phyloP scores from a whole-genome alignment of 2,113 vertebrate species.

The Gavialis gangeticus region DNA sequence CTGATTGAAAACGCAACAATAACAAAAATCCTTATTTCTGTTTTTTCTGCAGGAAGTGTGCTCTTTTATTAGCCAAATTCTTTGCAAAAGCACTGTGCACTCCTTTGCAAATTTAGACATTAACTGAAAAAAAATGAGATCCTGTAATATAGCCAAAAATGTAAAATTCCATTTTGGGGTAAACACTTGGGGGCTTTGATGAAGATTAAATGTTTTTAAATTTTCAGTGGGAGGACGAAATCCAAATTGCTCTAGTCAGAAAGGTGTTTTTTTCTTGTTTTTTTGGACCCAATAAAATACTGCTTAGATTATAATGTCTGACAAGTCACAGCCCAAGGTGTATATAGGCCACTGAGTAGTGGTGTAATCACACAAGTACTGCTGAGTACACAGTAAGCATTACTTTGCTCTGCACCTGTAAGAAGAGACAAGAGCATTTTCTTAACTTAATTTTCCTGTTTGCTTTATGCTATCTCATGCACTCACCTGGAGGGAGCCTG shows the following conservation, averaged over 20 bases:
- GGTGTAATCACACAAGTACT: not conserved
- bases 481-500: accelerated
- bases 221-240: too few relatives aligned
- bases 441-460: not conserved
- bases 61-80: not conserved
- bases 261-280: too few relatives aligned
- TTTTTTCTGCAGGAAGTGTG: not conserved
- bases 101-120: not conserved
- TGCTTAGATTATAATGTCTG: not conserved
- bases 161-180: too few relatives aligned
- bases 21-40: not conserved
- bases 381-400: not conserved
- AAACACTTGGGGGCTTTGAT: too few relatives aligned
- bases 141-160: too few relatives aligned
- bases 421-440: accelerated
- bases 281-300: not conserved
- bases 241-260: too few relatives aligned
- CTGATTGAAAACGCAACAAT: not conserved
- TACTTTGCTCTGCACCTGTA: not conserved
- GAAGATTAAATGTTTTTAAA: not conserved
- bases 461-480: accelerated
- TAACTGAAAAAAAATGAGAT: not conserved
- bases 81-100: not conserved
- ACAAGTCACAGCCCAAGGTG: not conserved
- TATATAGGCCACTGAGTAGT: not conserved